Percentiles rank a stretch among this genome's conserved stretches.
Conservation (phyloP, 2,888 invertebrate species). For the Esperia sulphurella region DNA sequence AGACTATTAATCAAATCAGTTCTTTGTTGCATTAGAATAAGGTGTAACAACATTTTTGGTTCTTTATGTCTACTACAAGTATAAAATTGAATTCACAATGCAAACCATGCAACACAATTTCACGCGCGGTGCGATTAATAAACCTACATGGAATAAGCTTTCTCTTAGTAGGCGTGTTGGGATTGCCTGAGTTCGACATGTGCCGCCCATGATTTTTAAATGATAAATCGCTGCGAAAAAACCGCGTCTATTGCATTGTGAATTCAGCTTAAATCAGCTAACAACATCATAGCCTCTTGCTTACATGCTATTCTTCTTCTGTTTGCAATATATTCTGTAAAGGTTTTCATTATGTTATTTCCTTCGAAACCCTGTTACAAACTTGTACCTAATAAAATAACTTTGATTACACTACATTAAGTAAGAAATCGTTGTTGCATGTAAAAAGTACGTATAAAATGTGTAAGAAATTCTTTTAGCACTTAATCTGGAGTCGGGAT, state of each 20-base stretch:
- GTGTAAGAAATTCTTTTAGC: no score
- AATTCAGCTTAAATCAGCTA: slow-evolving; percentile 13
- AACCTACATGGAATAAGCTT: no score
- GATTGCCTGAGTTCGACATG: no score
- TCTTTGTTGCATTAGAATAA: slow-evolving; percentile 8
- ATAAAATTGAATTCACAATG: no score
- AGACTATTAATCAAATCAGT: slow-evolving; percentile 11
- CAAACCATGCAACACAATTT: no score
- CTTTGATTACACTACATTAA: not conserved
- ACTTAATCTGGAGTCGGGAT: no score
- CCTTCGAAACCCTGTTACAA: no score
- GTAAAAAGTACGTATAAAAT: not conserved
- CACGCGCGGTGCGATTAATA: no score
- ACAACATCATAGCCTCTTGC: slow-evolving; percentile 41
- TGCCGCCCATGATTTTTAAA: no score
- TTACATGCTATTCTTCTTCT: slow-evolving; percentile 25
- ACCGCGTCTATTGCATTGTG: no score
- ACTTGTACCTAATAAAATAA: not conserved
- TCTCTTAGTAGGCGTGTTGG: no score
- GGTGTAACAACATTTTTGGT: slow-evolving; percentile 23
- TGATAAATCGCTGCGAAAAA: no score
- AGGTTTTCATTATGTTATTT: not conserved
- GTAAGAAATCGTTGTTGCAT: not conserved
- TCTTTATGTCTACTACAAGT: slow-evolving; percentile 12
- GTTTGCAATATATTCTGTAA: not conserved